These are phyloP conservation scores for Anagrus nilaparvatae DNA, from an alignment of 1,140 invertebrate genomes.

Conservation along the genomic window DNA sequence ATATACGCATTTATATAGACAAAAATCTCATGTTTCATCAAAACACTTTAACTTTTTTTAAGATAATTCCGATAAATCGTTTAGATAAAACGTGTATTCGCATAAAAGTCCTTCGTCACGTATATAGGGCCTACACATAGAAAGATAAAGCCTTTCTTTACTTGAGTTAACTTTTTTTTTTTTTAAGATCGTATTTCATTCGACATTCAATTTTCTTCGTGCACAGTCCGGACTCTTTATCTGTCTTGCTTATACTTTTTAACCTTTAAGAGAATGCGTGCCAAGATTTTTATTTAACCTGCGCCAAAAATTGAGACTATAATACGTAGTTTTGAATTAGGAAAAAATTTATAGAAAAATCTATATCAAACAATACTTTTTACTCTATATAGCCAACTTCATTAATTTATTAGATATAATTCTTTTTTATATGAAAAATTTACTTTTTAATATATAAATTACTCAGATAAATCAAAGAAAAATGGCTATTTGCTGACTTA, in stretches of 20 bases:
- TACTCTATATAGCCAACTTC: no score
- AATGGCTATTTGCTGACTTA: no score
- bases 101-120: slow-evolving; percentile 5
- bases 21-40: slow-evolving; percentile 9
- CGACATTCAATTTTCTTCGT: slow-evolving; percentile 7
- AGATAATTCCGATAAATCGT: slow-evolving; percentile 7
- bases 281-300: slow-evolving; percentile 8
- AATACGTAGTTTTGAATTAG: no score
- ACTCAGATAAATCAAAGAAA: no score
- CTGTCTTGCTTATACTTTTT: background rate
- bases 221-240: background rate
- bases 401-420: no score
- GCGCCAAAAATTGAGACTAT: background rate
- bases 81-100: background rate
- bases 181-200: slow-evolving; percentile 1
- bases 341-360: no score
- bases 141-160: no score
- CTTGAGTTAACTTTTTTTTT: no score
- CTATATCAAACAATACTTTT: no score
- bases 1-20: no score
- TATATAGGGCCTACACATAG: background rate
- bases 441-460: no score
- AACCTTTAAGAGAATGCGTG: slow-evolving; percentile 5
- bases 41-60: slow-evolving; percentile 5
- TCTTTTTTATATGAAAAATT: no score